Evolutionary conservation across 2,113 vertebrate species (phyloP).

Genomic region (Genyomyrus donnyi): DNA sequence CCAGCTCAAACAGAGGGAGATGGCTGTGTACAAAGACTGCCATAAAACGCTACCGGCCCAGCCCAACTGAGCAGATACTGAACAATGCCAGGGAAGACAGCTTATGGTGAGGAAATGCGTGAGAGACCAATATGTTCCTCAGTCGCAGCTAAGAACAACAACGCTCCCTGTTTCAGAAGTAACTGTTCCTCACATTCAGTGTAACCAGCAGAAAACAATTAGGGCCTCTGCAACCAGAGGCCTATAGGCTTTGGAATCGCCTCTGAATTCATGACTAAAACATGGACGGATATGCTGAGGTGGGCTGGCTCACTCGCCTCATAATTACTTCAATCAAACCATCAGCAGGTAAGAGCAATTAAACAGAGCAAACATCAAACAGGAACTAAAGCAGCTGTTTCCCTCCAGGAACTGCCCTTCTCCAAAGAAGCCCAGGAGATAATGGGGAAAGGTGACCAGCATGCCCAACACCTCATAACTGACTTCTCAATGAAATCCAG

Average conservation of each 20-base stretch:
- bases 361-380: not conserved
- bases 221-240: not conserved
- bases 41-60: slow-evolving; percentile 23
- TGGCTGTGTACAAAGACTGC: slow-evolving; percentile 20
- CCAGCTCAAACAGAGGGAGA: slow-evolving; percentile 40
- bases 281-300: not conserved
- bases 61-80: not conserved
- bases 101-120: not conserved
- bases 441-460: not conserved
- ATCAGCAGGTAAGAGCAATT: not conserved
- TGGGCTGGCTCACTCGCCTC: not conserved
- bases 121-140: not conserved
- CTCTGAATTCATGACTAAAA: not conserved
- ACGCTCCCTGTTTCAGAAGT: not conserved
- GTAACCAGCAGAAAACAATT: not conserved
- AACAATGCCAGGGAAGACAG: slow-evolving; percentile 13
- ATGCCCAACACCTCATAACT: not conserved
- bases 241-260: not conserved
- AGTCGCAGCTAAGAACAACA: not conserved
- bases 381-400: not conserved
- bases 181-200: not conserved
- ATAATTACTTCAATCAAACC: not conserved
- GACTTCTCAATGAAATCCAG: not conserved
- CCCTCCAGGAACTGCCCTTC: not conserved
- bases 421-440: not conserved